Percentiles rank a stretch among this genome's conserved stretches.
Conservation (phyloP, 2,888 invertebrate species). For the Ditula angustiorana region DNA sequence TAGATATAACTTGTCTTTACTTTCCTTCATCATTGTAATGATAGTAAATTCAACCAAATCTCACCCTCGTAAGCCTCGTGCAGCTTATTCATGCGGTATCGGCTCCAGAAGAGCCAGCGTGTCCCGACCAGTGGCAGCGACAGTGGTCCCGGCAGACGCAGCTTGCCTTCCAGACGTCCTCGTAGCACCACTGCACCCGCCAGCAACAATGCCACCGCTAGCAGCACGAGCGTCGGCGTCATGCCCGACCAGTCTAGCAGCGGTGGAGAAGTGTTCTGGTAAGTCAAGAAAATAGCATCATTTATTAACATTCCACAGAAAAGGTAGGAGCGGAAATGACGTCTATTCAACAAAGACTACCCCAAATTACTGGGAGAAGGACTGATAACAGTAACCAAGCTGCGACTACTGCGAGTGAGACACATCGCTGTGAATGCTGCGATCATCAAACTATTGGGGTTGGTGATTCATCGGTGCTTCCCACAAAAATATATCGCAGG, state of each 20-base stretch:
- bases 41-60: constrained; percentile 38
- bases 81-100: constrained; percentile 89
- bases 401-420: too few relatives aligned
- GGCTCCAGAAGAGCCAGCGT: constrained; percentile 90
- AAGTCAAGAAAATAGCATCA: constrained; percentile 38
- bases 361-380: too few relatives aligned
- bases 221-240: constrained; percentile 72
- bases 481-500: too few relatives aligned
- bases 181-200: constrained; percentile 64
- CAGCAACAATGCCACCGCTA: constrained; percentile 62
- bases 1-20: too few relatives aligned
- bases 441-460: too few relatives aligned
- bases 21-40: neutral
- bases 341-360: too few relatives aligned
- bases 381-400: too few relatives aligned
- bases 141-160: constrained; percentile 89
- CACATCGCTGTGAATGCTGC: too few relatives aligned
- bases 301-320: constrained; percentile 4
- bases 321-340: too few relatives aligned
- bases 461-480: too few relatives aligned
- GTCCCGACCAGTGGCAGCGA: constrained; percentile 91
- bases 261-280: constrained; percentile 68
- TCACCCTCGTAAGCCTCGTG: constrained; percentile 93
- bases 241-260: constrained; percentile 74
- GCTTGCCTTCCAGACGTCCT: constrained; percentile 46